A percentile compares a stretch with the other conserved stretches of the same genome.
phyloP scores from a whole-genome alignment of 2,888 invertebrate genomes.

The Rhopalosiphum nymphaeae region DNA sequence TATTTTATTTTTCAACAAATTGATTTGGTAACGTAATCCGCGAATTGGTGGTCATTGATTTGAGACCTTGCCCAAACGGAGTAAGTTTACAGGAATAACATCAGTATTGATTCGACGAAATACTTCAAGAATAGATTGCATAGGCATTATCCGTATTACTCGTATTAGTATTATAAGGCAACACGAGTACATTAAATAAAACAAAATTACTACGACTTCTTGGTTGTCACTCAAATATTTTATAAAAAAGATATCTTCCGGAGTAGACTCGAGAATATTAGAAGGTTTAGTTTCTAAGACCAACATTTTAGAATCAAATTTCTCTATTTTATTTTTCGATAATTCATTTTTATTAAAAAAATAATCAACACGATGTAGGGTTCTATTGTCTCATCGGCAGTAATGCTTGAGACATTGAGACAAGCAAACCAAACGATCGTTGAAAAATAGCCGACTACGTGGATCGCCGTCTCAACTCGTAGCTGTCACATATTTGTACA shows the following conservation, averaged over 20 bases:
- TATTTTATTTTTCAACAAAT: not conserved
- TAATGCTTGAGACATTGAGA: too few species aligned
- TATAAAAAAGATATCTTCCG: not conserved
- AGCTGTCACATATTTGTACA: too few species aligned
- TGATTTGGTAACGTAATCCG: not conserved
- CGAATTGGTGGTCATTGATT: not conserved
- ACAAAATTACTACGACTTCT: not conserved
- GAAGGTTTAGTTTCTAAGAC: not conserved
- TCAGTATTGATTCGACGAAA: not conserved
- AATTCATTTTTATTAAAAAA: not conserved
- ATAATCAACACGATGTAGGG: too few species aligned
- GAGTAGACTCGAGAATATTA: not conserved
- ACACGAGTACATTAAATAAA: not conserved
- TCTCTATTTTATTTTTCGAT: not conserved
- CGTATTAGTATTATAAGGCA: not conserved
- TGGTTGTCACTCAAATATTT: not conserved
- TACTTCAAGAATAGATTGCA: not conserved
- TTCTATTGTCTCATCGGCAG: too few species aligned
- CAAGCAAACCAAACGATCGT: too few species aligned
- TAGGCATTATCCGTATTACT: not conserved
- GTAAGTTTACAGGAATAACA: not conserved
- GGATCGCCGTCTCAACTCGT: too few species aligned
- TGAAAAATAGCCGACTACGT: too few species aligned
- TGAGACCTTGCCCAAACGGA: not conserved
- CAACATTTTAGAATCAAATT: not conserved